Base-by-base conservation (phyloP, 2,113 vertebrate species). In the Bostrychus sinensis region DNA sequence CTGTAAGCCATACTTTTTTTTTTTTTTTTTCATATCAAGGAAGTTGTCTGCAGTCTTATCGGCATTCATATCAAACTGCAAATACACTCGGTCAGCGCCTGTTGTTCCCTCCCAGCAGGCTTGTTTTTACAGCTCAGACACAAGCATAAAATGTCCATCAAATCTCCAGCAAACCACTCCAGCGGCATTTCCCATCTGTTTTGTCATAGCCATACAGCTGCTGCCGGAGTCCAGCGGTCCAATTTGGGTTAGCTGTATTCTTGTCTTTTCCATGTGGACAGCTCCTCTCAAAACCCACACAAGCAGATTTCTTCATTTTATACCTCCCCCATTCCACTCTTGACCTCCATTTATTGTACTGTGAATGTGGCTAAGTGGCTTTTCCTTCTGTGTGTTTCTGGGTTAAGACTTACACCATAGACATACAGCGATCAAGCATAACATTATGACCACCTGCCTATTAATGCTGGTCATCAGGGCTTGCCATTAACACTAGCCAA, bases 141-240 rank as follows among this genome's bases (percentile, higher is more conserved):
- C 62, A 69, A 54, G 19, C 70, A 82, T 75, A 54, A 80, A 77
- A 66, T 62, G 43, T 54, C 62, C 73, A 75, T 82, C 65, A 73
- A 66, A 73, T 75, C 38, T 59, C 57, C 0, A n/a, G 43, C 56
- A 77, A 77, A 67, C 38, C 0, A 20, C 75, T 73, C 59, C 38
- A 34, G 70, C 66, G 42, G 67, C 67, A 62, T 66, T 77, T 79
- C 66, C 76, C 66, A 68, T 79, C 67, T 75, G 80, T 64, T 83
- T 72, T 45, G 68, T 14, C 45, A 48, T 10, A 8, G 37, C 46
- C 22, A 14, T 26, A 14, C 26, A 23, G 56, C 30, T 58, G 59
- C 70, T 43, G 57, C 12, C 56, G 54, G 75, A 67, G 63, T 70
- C 78, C 80, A 69, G 45, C 36, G 28, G 66, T 70, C 72, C 77